Conservation (phyloP, 2,797 vertebrate genomes). For the Mastacembelus armatus region DNA sequence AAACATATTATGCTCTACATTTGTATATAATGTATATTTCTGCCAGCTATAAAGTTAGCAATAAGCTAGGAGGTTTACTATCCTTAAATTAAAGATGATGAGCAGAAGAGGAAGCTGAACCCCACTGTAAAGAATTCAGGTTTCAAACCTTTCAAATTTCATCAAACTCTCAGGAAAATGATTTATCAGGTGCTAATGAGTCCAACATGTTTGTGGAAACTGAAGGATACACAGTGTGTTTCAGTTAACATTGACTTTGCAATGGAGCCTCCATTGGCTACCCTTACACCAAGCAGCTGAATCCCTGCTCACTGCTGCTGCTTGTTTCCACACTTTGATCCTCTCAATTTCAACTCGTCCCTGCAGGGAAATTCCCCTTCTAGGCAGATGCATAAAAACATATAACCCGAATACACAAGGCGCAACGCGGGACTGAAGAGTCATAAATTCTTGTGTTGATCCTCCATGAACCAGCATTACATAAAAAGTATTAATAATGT, state of each 20-base stretch:
- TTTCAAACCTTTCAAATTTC: too few relatives aligned
- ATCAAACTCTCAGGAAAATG: too few relatives aligned
- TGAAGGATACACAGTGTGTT: not conserved
- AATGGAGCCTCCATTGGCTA: conserved; percentile 9
- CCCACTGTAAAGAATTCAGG: too few relatives aligned
- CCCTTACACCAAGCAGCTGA: conserved; percentile 32
- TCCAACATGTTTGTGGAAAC: not conserved
- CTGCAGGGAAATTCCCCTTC: conserved; percentile 34
- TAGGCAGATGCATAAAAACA: conserved; percentile 42
- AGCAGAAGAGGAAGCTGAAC: too few relatives aligned
- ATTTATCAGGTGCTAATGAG: not conserved
- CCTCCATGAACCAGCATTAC: conserved; percentile 18
- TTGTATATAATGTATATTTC: too few relatives aligned
- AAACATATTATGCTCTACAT: too few relatives aligned
- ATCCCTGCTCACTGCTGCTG: conserved; percentile 7
- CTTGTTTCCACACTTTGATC: conserved; percentile 35
- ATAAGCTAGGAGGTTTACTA: too few relatives aligned
- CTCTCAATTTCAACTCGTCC: conserved; percentile 37
- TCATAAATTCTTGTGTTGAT: conserved; percentile 8
- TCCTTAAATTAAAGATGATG: too few relatives aligned
- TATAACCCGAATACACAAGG: conserved; percentile 35
- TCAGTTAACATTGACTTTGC: conserved; percentile 16
- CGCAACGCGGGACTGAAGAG: conserved; percentile 16
- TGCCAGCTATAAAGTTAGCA: too few relatives aligned
- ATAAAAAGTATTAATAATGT: not conserved